Conservation (phyloP, 2,888 invertebrate species). For the Trichopria drosophilae region DNA sequence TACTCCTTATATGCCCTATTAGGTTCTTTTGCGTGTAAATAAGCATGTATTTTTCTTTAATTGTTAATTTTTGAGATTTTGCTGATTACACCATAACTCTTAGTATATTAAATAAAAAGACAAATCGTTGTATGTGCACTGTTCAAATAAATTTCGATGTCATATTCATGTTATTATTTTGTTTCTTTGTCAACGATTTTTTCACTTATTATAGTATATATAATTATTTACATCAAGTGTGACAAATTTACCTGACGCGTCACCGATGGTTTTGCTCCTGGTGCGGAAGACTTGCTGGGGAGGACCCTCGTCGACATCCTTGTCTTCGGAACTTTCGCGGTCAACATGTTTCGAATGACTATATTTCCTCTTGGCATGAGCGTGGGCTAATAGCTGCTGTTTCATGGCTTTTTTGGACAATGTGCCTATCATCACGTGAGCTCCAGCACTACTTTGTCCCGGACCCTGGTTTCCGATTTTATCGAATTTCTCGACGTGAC, state of each 20-base stretch:
- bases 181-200: background rate
- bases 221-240: slow-evolving; percentile 25
- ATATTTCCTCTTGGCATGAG: slow-evolving; percentile 51
- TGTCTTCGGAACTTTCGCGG: slow-evolving; percentile 77
- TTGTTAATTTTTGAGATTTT: no score
- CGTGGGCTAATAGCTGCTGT: slow-evolving; percentile 71
- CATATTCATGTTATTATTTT: slow-evolving; percentile 9
- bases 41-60: no score
- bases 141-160: no score
- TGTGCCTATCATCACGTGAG: slow-evolving; percentile 37
- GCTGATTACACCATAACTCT: no score
- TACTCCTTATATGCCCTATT: no score
- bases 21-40: no score
- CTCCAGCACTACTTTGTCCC: background rate
- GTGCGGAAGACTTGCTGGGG: slow-evolving; percentile 59
- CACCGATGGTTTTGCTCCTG: slow-evolving; percentile 90
- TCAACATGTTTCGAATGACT: slow-evolving; percentile 66
- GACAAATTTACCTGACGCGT: slow-evolving; percentile 71
- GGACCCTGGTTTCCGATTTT: slow-evolving; percentile 47
- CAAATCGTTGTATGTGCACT: no score
- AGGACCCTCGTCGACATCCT: slow-evolving; percentile 69
- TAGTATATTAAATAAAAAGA: no score
- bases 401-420: slow-evolving; percentile 81
- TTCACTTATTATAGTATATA: background rate
- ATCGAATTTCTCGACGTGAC: slow-evolving; percentile 53